phyloP scores from a whole-genome alignment of 2,888 invertebrate species.

The Drosophila acutilabella region DNA sequence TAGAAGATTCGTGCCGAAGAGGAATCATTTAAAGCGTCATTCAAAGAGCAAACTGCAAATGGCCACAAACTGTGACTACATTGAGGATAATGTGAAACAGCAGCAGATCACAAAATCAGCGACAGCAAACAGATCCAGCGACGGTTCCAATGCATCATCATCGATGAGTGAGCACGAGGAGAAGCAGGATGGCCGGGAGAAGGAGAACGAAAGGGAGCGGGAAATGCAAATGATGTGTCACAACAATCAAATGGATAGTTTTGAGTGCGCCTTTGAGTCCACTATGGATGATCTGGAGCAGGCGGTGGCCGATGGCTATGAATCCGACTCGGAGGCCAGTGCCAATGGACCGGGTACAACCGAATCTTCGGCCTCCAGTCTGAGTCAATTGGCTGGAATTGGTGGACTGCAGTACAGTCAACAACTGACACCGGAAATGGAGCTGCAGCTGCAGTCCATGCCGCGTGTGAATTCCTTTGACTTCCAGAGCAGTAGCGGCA shows the following conservation, averaged over 20 bases:
- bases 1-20: neutral
- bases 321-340: constrained; percentile 82
- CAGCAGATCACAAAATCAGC: constrained; percentile 49
- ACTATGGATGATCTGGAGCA: constrained; percentile 84
- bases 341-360: constrained; percentile 64
- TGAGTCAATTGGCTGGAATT: constrained; percentile 51
- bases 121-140: constrained; percentile 10
- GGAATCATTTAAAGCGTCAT: constrained; percentile 25
- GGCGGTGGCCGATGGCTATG: constrained; percentile 80
- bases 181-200: constrained; percentile 55
- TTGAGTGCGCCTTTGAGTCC: constrained; percentile 83
- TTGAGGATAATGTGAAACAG: constrained; percentile 73
- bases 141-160: constrained; percentile 36
- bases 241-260: constrained; percentile 76
- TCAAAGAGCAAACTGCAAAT: constrained; percentile 56
- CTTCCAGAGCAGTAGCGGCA: constrained; percentile 77
- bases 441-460: constrained; percentile 50
- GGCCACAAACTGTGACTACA: constrained; percentile 82
- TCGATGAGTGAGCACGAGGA: constrained; percentile 59
- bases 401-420: constrained; percentile 64
- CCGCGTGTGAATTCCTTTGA: constrained; percentile 77
- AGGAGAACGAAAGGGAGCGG: constrained; percentile 20
- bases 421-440: constrained; percentile 53
- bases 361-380: constrained; percentile 57
- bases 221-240: constrained; percentile 15